Evolutionary conservation across 2,888 invertebrate species (phyloP).

Genomic region (Chirona hameri): DNA sequence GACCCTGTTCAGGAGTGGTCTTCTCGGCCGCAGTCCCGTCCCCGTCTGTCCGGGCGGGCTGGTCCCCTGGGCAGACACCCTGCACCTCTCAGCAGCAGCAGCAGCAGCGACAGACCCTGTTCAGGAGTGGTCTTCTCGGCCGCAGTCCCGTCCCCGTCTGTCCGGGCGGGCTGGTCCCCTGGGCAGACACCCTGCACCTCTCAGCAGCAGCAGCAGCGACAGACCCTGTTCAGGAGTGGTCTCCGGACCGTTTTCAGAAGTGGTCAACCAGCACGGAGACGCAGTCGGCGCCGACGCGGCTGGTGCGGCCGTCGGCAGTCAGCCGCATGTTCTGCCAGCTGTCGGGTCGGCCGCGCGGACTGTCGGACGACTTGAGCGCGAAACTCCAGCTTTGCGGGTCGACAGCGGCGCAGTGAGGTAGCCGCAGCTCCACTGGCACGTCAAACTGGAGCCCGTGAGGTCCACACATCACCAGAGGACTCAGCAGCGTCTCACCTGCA

Average conservation of each 20-base stretch:
- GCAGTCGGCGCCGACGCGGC: conserved; percentile 72
- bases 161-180: no score
- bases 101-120: no score
- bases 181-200: no score
- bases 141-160: no score
- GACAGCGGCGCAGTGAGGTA: conserved; percentile 63
- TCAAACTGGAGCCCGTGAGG: conserved; percentile 86
- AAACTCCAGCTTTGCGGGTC: conserved; percentile 53
- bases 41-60: no score
- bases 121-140: no score
- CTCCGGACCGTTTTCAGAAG: no score
- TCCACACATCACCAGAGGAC: conserved; percentile 94
- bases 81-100: no score
- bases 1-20: no score
- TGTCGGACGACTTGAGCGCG: conserved; percentile 49
- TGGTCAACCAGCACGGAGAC: conserved; percentile 89
- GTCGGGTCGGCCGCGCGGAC: conserved; percentile 47
- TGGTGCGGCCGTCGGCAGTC: conserved; percentile 68
- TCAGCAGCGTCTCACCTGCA: conserved; percentile 87
- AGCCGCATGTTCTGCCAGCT: conserved; percentile 79
- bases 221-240: no score
- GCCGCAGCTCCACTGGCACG: conserved; percentile 81
- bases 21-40: no score
- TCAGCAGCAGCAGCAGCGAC: background rate
- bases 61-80: no score